Percentiles rank a stretch among this genome's conserved stretches.
phyloP scores from a whole-genome alignment of 1,140 invertebrate genomes.

The Drosophila miranda region DNA sequence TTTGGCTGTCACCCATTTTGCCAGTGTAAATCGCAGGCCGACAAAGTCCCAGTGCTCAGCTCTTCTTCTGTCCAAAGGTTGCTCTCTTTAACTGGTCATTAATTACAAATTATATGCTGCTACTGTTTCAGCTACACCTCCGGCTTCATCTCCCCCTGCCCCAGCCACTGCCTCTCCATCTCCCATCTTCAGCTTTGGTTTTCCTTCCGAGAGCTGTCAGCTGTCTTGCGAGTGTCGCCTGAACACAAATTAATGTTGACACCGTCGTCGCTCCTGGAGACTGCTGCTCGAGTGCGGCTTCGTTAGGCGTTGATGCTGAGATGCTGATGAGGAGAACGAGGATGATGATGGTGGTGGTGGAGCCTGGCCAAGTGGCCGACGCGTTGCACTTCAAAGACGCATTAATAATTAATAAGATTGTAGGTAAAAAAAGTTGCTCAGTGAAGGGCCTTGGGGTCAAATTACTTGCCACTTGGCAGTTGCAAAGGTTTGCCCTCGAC shows the following conservation, averaged over 20 bases:
- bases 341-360: slow-evolving; percentile 11
- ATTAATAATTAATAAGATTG: slow-evolving; percentile 77
- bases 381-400: slow-evolving; percentile 67
- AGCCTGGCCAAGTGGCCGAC: slow-evolving; percentile 39
- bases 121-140: slow-evolving; percentile 21
- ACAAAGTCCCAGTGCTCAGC: slow-evolving; percentile 4
- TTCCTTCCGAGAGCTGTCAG: slow-evolving; percentile 50
- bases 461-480: slow-evolving; percentile 53
- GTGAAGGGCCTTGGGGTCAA: slow-evolving; percentile 19
- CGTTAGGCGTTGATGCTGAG: slow-evolving; percentile 52
- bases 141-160: background rate
- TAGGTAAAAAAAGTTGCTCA: slow-evolving; percentile 37
- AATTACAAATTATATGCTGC: slow-evolving; percentile 79
- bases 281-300: slow-evolving; percentile 59
- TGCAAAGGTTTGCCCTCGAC: slow-evolving; percentile 50
- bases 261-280: slow-evolving; percentile 37
- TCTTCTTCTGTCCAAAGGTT: slow-evolving; percentile 25
- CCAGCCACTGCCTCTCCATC: too few species aligned
- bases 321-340: too few species aligned
- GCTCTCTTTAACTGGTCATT: slow-evolving; percentile 76
- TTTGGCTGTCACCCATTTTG: slow-evolving; percentile 77
- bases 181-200: slow-evolving; percentile 1
- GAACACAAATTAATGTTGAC: slow-evolving; percentile 77
- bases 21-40: slow-evolving; percentile 67
- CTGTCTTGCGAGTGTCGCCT: slow-evolving; percentile 68